phyloP scores from a whole-genome alignment of 1,140 invertebrate genomes.

The Leucophenga varia region DNA sequence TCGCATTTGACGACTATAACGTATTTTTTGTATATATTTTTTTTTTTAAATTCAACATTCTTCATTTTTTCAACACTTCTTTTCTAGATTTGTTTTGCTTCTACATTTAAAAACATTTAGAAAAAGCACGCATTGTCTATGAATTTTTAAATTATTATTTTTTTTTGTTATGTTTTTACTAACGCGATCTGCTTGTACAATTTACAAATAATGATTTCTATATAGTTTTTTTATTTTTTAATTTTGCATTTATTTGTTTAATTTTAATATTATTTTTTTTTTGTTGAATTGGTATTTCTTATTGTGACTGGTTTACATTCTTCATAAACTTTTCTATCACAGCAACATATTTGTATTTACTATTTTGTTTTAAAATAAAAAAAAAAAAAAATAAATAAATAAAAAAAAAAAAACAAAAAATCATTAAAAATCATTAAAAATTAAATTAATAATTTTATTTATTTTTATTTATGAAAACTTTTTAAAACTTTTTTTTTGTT shows the following conservation, averaged over 20 bases:
- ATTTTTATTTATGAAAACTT: slow-evolving; percentile 9
- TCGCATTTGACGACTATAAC: too few species aligned
- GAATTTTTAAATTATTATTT: slow-evolving; percentile 16
- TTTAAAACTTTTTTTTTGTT: slow-evolving; percentile 4
- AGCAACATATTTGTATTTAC: slow-evolving; percentile 49
- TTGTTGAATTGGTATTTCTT: slow-evolving; percentile 32
- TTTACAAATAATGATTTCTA: slow-evolving; percentile 8
- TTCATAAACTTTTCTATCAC: slow-evolving; percentile 45
- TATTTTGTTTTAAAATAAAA: slow-evolving; percentile 29
- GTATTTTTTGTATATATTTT: too few species aligned
- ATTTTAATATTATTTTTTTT: slow-evolving; percentile 19
- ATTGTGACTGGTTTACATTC: slow-evolving; percentile 43
- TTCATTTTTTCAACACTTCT: slow-evolving; percentile 1
- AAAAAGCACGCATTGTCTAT: too few species aligned
- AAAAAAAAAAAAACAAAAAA: slow-evolving; percentile 16
- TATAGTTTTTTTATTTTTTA: slow-evolving; percentile 8
- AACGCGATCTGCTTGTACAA: neutral
- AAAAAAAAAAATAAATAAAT: slow-evolving; percentile 1
- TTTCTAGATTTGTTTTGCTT: too few species aligned
- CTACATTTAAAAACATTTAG: too few species aligned
- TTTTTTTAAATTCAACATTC: slow-evolving; percentile 4
- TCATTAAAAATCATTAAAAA: slow-evolving; percentile 11
- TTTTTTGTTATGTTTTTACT: slow-evolving; percentile 7
- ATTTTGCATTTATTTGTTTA: slow-evolving; percentile 8
- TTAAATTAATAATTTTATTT: slow-evolving; percentile 11